Evolutionary conservation across 2,113 vertebrate species (phyloP).

Genomic region (Mus musculus): DNA sequence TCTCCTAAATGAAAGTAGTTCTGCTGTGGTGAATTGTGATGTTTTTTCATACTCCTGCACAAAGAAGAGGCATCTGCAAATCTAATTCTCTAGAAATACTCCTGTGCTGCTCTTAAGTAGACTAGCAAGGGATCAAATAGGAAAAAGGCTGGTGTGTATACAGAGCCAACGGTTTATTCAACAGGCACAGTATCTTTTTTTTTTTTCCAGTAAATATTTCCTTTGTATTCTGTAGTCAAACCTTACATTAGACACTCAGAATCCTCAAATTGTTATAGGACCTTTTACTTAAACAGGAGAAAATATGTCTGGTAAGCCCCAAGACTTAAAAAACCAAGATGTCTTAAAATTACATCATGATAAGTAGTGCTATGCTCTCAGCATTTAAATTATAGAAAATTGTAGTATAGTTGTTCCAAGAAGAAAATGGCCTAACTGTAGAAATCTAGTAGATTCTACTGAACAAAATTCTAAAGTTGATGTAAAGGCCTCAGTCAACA

Average conservation of each 20-base stretch:
- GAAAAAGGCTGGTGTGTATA: neutral
- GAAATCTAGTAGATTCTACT: neutral
- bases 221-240: neutral
- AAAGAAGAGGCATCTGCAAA: slow-evolving; percentile 57
- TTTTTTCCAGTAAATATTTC: slow-evolving; percentile 48
- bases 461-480: neutral
- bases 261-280: neutral
- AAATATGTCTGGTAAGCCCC: neutral
- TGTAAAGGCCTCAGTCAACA: neutral
- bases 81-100: slow-evolving; percentile 49
- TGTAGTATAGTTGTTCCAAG: neutral
- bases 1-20: slow-evolving; percentile 47
- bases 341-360: neutral
- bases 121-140: neutral
- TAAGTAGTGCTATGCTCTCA: neutral
- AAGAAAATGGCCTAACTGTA: neutral
- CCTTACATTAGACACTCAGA: neutral
- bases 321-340: neutral
- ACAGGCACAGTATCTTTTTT: neutral
- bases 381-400: slow-evolving; percentile 14
- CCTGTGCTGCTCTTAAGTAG: slow-evolving; percentile 33
- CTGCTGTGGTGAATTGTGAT: neutral
- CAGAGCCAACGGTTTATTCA: slow-evolving; percentile 42
- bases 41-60: slow-evolving; percentile 41
- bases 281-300: neutral